Percentiles rank a stretch among this genome's conserved stretches.
Conservation (phyloP, 2,113 vertebrate genomes). For the Astur gentilis region DNA sequence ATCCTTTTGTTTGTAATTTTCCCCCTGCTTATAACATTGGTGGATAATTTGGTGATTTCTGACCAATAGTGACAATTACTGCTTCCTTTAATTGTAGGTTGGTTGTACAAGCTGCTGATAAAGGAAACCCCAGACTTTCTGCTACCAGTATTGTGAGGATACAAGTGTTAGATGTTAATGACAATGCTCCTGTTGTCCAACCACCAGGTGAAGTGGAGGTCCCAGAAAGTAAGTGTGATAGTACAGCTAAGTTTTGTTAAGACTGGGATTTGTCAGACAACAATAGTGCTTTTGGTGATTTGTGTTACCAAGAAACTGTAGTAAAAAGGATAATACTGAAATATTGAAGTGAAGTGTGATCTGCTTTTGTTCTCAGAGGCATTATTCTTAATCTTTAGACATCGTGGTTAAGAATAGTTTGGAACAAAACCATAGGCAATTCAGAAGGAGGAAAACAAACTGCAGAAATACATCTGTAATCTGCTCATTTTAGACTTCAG, state of each 20-base stretch:
- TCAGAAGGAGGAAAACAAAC: neutral
- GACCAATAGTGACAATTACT: neutral
- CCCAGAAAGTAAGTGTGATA: constrained; percentile 82
- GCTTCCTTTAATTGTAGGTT: constrained; percentile 74
- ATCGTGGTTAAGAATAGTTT: neutral
- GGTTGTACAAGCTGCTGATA: constrained; percentile 84
- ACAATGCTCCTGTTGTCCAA: constrained; percentile 84
- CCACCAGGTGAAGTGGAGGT: constrained; percentile 75
- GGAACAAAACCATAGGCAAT: neutral
- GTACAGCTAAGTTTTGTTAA: neutral
- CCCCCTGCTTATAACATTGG: neutral
- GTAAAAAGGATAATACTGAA: neutral
- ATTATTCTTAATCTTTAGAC: constrained; percentile 8
- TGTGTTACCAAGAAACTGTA: neutral
- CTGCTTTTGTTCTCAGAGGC: neutral
- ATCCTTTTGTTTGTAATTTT: neutral
- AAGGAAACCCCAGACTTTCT: constrained; percentile 82
- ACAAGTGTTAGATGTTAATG: constrained; percentile 87
- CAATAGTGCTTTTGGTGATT: neutral
- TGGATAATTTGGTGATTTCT: neutral
- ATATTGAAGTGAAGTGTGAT: neutral
- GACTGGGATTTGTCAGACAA: neutral
- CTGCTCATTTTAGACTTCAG: neutral
- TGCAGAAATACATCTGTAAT: neutral
- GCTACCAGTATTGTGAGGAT: constrained; percentile 76